Conservation (phyloP, 2,797 vertebrate genomes). For the Poecile montanus region DNA sequence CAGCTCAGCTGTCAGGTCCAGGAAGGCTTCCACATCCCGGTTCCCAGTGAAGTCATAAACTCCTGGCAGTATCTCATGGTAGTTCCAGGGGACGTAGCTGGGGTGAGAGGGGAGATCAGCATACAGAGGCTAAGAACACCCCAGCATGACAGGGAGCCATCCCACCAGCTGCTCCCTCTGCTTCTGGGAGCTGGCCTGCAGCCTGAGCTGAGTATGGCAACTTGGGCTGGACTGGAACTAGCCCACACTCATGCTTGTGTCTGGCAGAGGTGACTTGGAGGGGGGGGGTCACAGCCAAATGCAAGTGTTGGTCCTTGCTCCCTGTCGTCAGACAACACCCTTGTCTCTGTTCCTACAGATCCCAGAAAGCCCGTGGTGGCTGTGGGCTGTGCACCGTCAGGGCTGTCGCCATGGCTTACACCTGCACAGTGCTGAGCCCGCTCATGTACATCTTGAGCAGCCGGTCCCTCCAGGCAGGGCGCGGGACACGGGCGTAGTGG, state of each 20-base stretch:
- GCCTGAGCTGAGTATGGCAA: not conserved
- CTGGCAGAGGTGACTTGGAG: not conserved
- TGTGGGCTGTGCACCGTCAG: accelerated
- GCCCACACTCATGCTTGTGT: not conserved
- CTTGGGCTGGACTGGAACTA: not conserved
- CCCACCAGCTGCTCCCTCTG: not conserved
- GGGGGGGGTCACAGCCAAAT: not conserved
- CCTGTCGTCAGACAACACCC: not conserved
- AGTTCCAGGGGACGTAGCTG: slow-evolving; percentile 97
- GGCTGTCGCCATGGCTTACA: slow-evolving; percentile 76
- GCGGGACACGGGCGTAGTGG: slow-evolving; percentile 91
- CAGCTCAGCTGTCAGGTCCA: slow-evolving; percentile 86
- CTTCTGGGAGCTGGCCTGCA: not conserved
- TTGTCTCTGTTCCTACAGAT: not conserved
- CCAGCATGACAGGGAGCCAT: accelerated
- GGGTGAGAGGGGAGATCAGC: not conserved
- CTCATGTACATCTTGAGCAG: slow-evolving; percentile 94
- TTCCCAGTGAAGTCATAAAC: slow-evolving; percentile 86
- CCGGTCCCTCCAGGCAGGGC: slow-evolving; percentile 90
- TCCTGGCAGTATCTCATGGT: slow-evolving; percentile 87
- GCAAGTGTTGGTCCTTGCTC: not conserved
- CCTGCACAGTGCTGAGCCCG: slow-evolving; percentile 89
- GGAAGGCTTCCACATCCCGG: slow-evolving; percentile 87
- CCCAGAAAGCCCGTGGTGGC: not conserved
- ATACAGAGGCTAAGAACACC: accelerated